Evolutionary conservation across 2,888 invertebrate species (phyloP), one percentile per base, ranked within the genome.

Genomic region (Torymus tubicola): DNA sequence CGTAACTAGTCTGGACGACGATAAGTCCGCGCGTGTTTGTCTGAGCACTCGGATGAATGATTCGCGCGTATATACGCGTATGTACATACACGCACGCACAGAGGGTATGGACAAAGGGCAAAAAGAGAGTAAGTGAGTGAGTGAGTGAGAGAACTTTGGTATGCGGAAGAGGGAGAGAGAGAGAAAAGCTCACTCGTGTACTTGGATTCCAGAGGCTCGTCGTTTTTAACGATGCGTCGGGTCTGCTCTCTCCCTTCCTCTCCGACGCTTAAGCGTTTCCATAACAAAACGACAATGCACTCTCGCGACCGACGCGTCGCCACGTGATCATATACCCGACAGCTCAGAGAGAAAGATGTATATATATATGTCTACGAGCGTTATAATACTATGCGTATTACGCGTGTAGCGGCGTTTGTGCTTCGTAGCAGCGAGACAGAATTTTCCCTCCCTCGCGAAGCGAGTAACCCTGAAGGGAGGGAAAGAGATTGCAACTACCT

Each of bases 141-240:
- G 16, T 18, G 10, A 31, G 42, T 18, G 24, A 42, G 24, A 0
- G 60, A 12, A 60, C 52, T 11, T 58, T 60, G 52, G n/a, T 14
- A 16, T 16, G 53, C 42, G 61, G 8, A 24, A 18, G 60, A 57
- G 60, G 13, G 57, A 64, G 65, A 55, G 21, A 16, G 18, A 55
- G 5, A 68, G 12, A 21, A 12, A 61, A 8, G 24, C 61, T 21
- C 61, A 1, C 61, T 18, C 42, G 1, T 42, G 42, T 13, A 42
- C n/a, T 81, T 77, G 81, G 79, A 76, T 81, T 81, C 76, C 83
- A 42, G 82, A 80, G 83, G 81, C 84, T 86, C 86, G 84, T 87
- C 85, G 86, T 86, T 87, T 86, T 86, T 87, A 86, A 87, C 85
- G 86, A 85, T 82, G 79, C 81, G 31, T 31, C 31, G 31, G 82